Evolutionary conservation across 2,888 invertebrate species (phyloP).

Genomic region (Nephrotoma appendiculata): DNA sequence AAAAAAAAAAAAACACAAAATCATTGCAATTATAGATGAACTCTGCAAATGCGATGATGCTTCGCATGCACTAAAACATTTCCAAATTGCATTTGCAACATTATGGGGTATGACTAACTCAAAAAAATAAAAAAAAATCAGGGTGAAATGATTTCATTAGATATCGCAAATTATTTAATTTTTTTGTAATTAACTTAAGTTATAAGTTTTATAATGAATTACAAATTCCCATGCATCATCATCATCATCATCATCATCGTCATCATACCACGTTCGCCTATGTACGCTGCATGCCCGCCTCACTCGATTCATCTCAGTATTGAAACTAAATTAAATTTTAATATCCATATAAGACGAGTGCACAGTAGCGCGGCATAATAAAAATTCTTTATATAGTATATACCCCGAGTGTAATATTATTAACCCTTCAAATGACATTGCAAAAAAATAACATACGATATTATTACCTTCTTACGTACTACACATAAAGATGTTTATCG

Average conservation of each 20-base stretch:
- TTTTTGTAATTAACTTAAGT: background rate
- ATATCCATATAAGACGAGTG: background rate
- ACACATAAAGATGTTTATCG: background rate
- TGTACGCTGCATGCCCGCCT: background rate
- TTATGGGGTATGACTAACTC: background rate
- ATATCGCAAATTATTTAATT: background rate
- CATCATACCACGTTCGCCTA: background rate
- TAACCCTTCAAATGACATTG: background rate
- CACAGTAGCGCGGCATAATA: background rate
- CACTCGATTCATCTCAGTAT: background rate
- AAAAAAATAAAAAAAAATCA: background rate
- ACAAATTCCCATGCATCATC: background rate
- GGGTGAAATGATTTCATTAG: background rate
- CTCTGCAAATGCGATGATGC: background rate
- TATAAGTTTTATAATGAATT: background rate
- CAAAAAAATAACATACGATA: background rate
- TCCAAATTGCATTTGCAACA: background rate
- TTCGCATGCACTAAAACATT: background rate
- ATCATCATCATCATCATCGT: background rate
- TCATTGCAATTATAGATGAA: background rate
- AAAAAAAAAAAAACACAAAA: background rate
- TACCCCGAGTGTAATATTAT: background rate
- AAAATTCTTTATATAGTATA: background rate
- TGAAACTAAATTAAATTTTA: background rate
- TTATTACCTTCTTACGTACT: no score